Evolutionary conservation across 2,888 invertebrate species (phyloP).

Genomic region (Drosophila macrospina): DNA sequence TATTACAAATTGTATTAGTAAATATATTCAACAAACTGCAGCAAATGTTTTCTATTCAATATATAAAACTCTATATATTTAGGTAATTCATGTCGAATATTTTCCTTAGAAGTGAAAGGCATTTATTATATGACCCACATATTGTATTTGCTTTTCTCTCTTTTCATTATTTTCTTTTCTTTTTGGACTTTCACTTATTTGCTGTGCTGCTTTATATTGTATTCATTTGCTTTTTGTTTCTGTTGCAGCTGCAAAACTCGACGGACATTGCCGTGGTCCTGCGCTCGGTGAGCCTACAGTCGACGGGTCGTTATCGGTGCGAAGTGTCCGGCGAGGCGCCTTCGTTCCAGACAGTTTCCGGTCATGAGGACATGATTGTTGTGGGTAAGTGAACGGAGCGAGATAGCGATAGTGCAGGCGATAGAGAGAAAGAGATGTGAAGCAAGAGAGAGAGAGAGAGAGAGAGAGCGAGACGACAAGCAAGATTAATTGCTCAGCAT

Average conservation of each 20-base stretch:
- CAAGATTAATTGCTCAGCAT: conserved; percentile 76
- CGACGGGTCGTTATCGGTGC: conserved; percentile 91
- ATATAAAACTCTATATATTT: no score
- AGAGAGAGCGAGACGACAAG: conserved; percentile 21
- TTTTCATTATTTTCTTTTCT: background rate
- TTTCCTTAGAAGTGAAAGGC: no score
- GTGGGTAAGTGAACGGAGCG: conserved; percentile 87
- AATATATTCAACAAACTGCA: no score
- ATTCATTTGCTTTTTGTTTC: conserved; percentile 32
- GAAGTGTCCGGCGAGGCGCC: conserved; percentile 92
- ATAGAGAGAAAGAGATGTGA: background rate
- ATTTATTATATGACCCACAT: no score
- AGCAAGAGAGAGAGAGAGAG: background rate
- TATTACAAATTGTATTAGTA: no score
- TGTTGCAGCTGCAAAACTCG: conserved; percentile 87
- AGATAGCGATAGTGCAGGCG: background rate
- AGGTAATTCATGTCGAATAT: no score
- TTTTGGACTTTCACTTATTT: conserved; percentile 41
- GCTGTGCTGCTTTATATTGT: conserved; percentile 3
- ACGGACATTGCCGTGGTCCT: conserved; percentile 89
- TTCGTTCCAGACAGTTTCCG: conserved; percentile 91
- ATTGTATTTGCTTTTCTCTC: no score
- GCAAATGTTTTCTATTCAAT: no score
- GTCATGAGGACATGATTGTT: conserved; percentile 90
- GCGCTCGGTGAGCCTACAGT: conserved; percentile 89